Percentiles rank a stretch among this genome's conserved stretches.
Evolutionary conservation across 2,113 vertebrate genomes (phyloP).

Genomic region (Megaceryle torquata): DNA sequence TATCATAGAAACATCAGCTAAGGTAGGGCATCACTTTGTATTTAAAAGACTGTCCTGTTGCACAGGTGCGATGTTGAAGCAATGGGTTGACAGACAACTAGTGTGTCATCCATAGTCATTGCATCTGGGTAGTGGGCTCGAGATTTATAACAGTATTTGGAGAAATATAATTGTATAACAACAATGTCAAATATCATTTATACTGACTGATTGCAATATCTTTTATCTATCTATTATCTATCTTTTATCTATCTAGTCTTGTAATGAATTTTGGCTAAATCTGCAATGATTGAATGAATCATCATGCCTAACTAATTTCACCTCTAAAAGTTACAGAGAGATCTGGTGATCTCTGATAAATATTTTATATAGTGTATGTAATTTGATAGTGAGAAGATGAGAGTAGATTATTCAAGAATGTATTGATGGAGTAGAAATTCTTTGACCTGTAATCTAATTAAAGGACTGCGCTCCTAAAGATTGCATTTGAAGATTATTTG

Average conservation of each 20-base stretch:
- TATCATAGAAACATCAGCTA: background rate
- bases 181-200: background rate
- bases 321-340: background rate
- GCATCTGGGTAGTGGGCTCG: background rate
- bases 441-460: conserved; percentile 8
- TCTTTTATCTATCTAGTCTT: background rate
- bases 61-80: background rate
- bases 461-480: background rate
- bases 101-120: background rate
- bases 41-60: background rate
- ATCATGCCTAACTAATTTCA: background rate
- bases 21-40: background rate
- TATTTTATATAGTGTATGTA: background rate
- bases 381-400: conserved; percentile 20
- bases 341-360: background rate
- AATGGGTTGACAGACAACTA: background rate
- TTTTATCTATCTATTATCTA: background rate
- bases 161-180: background rate
- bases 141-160: background rate
- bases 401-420: conserved; percentile 4
- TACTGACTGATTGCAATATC: background rate
- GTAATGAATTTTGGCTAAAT: background rate
- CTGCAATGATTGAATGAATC: background rate
- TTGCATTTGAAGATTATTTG: background rate
- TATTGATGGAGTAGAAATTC: background rate